Evolutionary conservation across 2,797 vertebrate species (phyloP).

Genomic region (Gila robusta): DNA sequence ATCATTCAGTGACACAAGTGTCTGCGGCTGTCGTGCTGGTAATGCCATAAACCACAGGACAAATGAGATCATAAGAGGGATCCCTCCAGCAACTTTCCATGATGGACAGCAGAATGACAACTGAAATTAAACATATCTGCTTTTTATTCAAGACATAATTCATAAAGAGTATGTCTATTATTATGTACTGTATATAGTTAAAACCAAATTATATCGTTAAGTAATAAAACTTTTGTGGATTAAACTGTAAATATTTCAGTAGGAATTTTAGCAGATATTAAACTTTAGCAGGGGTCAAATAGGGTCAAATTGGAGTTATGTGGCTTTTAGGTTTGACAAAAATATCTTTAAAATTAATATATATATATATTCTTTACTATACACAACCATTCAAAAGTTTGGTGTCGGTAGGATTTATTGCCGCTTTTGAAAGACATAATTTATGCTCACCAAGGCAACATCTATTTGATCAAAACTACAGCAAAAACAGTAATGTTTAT

Average conservation of each 20-base stretch:
- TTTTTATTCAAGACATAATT: neutral
- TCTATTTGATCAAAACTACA: neutral
- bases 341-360: neutral
- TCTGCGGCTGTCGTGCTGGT: neutral
- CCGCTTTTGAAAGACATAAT: neutral
- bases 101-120: neutral
- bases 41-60: slow-evolving; percentile 20
- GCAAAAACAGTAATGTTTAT: neutral
- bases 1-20: slow-evolving; percentile 46
- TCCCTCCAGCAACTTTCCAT: slow-evolving; percentile 10
- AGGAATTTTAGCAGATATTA: neutral
- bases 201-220: neutral
- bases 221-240: neutral
- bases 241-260: neutral
- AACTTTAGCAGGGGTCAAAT: neutral
- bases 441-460: neutral
- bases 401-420: neutral
- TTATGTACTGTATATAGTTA: neutral
- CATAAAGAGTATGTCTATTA: neutral
- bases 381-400: neutral
- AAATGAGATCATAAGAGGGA: slow-evolving; percentile 21
- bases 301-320: neutral
- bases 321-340: neutral
- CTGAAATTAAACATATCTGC: too few relatives aligned
- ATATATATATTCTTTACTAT: neutral